Evolutionary conservation across 2,113 vertebrate genomes (phyloP).

Genomic region (Lepidothrix coronata): DNA sequence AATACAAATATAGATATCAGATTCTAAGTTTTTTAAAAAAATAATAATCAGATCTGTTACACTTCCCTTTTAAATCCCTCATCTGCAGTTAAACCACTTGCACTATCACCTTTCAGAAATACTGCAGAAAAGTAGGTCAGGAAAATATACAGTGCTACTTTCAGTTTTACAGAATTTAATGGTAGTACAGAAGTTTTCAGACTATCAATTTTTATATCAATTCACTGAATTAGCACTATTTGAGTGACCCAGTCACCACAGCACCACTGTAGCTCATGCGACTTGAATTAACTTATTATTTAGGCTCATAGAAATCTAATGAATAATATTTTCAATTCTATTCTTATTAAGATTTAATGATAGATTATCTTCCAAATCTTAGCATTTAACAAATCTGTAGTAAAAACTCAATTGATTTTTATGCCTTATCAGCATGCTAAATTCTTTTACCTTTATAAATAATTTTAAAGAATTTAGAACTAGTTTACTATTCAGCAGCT

Average conservation of each 20-base stretch:
- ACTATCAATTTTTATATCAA: not conserved
- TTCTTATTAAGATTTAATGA: not conserved
- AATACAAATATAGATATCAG: not conserved
- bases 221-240: not conserved
- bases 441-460: not conserved
- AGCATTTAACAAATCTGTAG: not conserved
- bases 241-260: not conserved
- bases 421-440: not conserved
- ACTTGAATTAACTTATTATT: not conserved
- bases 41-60: not conserved
- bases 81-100: not conserved
- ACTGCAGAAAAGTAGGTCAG: slow-evolving; percentile 13
- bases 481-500: not conserved
- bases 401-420: not conserved
- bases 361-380: not conserved
- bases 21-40: not conserved
- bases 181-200: not conserved
- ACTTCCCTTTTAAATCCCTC: not conserved
- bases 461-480: not conserved
- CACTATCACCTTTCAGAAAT: not conserved
- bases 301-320: not conserved
- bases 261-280: not conserved
- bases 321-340: not conserved
- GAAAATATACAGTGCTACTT: not conserved
- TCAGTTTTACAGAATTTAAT: not conserved